Conservation (phyloP, 1,140 invertebrate genomes). For the Magallana ariakensis region DNA sequence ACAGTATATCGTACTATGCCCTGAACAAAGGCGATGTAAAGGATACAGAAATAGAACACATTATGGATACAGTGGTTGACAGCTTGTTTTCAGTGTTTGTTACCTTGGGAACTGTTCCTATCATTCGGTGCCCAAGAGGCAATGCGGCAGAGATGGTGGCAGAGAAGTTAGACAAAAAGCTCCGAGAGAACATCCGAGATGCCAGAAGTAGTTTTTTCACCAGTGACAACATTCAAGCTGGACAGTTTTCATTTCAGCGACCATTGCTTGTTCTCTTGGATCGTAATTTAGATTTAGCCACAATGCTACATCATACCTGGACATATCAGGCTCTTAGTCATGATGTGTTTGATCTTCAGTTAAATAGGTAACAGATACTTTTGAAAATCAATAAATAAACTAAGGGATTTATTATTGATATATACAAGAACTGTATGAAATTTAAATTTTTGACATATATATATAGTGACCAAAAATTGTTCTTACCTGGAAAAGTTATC, state of each 20-base stretch:
- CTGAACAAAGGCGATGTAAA: conserved; percentile 97
- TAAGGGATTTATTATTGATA: too few species aligned
- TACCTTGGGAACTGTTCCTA: conserved; percentile 94
- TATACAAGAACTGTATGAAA: too few species aligned
- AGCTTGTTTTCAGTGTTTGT: conserved; percentile 98
- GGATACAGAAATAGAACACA: conserved; percentile 96
- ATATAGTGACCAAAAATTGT: too few species aligned
- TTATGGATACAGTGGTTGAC: conserved; percentile 97
- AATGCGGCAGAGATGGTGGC: conserved; percentile 99
- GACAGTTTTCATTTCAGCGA: conserved; percentile 93
- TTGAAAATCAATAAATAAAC: too few species aligned
- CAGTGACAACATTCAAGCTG: conserved; percentile 86
- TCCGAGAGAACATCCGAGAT: conserved; percentile 97
- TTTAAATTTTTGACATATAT: too few species aligned
- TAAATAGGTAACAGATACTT: conserved; percentile 83
- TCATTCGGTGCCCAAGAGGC: conserved; percentile 95
- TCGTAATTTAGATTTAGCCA: conserved; percentile 97
- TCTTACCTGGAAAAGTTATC: too few species aligned
- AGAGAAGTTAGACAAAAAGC: conserved; percentile 97
- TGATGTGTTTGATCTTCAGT: conserved; percentile 93
- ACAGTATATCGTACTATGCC: conserved; percentile 95
- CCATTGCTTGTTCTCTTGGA: conserved; percentile 96
- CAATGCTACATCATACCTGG: conserved; percentile 99
- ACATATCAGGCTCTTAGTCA: conserved; percentile 96
- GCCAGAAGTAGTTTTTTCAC: conserved; percentile 97